Evolutionary conservation across 2,888 invertebrate genomes (phyloP).

Genomic region (Xanthia togata): DNA sequence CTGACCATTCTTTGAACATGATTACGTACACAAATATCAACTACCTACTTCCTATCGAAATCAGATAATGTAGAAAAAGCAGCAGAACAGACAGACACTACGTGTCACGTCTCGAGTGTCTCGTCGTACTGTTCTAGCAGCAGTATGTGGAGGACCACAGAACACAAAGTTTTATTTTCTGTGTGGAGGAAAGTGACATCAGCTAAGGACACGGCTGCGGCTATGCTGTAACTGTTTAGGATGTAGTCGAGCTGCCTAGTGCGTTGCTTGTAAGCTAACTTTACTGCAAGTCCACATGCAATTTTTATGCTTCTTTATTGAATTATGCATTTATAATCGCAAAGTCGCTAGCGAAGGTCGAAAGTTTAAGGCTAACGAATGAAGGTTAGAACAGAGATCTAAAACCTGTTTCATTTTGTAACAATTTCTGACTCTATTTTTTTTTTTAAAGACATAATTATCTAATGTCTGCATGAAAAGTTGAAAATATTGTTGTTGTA

Average conservation of each 20-base stretch:
- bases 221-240: not conserved
- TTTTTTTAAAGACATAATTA: not conserved
- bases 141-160: no score
- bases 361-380: slow-evolving; percentile 41
- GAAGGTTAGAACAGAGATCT: slow-evolving; percentile 32
- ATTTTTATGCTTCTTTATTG: slow-evolving; percentile 18
- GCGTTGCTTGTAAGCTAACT: not conserved
- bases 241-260: not conserved
- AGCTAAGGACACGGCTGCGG: not conserved
- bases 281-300: slow-evolving; percentile 19
- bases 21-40: not conserved
- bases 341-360: slow-evolving; percentile 28
- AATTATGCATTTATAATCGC: slow-evolving; percentile 21
- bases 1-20: not conserved
- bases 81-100: no score
- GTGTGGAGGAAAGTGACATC: slow-evolving; percentile 2
- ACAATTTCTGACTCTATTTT: not conserved
- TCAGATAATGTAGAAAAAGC: no score
- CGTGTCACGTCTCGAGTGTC: no score
- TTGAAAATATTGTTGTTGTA: not conserved
- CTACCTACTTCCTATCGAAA: not conserved
- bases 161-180: not conserved
- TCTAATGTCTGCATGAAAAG: not conserved
- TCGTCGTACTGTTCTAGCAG: no score
- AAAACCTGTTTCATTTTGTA: slow-evolving; percentile 15